phyloP scores from a whole-genome alignment of 2,888 invertebrate genomes.

The Phorcus lineatus region DNA sequence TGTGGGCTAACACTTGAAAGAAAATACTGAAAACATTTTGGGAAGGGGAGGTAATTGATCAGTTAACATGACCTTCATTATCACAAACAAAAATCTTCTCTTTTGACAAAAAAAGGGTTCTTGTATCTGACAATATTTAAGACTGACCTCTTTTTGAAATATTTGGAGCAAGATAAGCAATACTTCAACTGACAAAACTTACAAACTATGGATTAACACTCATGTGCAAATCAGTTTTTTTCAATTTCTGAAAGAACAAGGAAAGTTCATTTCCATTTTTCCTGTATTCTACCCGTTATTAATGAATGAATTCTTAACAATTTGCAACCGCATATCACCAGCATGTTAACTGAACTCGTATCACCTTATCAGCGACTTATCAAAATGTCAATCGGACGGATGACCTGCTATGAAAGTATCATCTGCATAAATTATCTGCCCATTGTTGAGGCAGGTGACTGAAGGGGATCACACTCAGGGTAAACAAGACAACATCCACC shows the following conservation, averaged over 20 bases:
- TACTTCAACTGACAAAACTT: too few relatives aligned
- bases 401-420: conserved; percentile 21
- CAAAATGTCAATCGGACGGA: conserved; percentile 34
- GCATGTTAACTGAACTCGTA: conserved; percentile 31
- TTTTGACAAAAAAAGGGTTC: too few relatives aligned
- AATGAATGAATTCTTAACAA: background rate
- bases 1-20: too few relatives aligned
- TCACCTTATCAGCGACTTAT: conserved; percentile 28
- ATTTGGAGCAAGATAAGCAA: too few relatives aligned
- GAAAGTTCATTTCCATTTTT: background rate
- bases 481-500: background rate
- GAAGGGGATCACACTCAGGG: background rate
- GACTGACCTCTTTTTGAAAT: too few relatives aligned
- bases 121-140: too few relatives aligned
- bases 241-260: background rate
- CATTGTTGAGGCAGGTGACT: conserved; percentile 22
- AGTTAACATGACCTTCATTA: too few relatives aligned
- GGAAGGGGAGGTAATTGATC: too few relatives aligned
- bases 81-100: too few relatives aligned
- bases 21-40: too few relatives aligned
- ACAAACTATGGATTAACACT: too few relatives aligned
- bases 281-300: background rate
- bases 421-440: conserved; percentile 37
- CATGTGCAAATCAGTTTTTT: background rate
- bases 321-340: background rate